phyloP scores from a whole-genome alignment of 1,140 invertebrate genomes.

The Holotrichia oblita region DNA sequence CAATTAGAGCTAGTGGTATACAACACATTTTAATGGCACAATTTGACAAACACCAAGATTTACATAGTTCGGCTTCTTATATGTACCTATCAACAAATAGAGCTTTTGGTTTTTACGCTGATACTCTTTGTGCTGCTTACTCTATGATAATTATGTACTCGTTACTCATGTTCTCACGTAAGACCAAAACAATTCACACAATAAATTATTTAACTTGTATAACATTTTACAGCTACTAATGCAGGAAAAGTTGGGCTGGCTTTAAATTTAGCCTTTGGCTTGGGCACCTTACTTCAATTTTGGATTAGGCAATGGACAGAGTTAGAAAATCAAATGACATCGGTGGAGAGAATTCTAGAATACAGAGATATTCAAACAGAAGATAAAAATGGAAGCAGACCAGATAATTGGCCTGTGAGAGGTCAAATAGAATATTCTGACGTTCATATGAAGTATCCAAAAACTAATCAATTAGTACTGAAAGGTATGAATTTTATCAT shows the following conservation, averaged over 20 bases:
- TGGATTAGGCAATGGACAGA: slow-evolving; percentile 85
- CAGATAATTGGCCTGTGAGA: slow-evolving; percentile 75
- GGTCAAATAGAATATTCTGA: slow-evolving; percentile 75
- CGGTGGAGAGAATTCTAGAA: slow-evolving; percentile 84
- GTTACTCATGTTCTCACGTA: slow-evolving; percentile 68
- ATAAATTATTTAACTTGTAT: neutral
- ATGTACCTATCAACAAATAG: slow-evolving; percentile 68
- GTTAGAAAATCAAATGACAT: slow-evolving; percentile 87
- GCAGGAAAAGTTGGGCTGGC: slow-evolving; percentile 81
- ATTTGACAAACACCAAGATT: slow-evolving; percentile 80
- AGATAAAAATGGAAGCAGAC: slow-evolving; percentile 57
- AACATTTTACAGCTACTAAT: slow-evolving; percentile 48
- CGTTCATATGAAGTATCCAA: slow-evolving; percentile 74
- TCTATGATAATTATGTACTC: slow-evolving; percentile 73
- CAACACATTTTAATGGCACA: slow-evolving; percentile 79
- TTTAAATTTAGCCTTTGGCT: slow-evolving; percentile 82
- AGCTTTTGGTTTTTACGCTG: slow-evolving; percentile 78
- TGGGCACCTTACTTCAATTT: slow-evolving; percentile 90
- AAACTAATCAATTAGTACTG: slow-evolving; percentile 70
- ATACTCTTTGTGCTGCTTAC: slow-evolving; percentile 77
- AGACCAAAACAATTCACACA: neutral
- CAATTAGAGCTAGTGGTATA: slow-evolving; percentile 84
- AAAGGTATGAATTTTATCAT: slow-evolving; percentile 72
- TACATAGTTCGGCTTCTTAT: slow-evolving; percentile 72
- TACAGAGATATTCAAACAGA: slow-evolving; percentile 75